These are phyloP conservation scores for Vespertilio murinus DNA, from an alignment of 2,797 vertebrate genomes.

Conservation along the genomic window DNA sequence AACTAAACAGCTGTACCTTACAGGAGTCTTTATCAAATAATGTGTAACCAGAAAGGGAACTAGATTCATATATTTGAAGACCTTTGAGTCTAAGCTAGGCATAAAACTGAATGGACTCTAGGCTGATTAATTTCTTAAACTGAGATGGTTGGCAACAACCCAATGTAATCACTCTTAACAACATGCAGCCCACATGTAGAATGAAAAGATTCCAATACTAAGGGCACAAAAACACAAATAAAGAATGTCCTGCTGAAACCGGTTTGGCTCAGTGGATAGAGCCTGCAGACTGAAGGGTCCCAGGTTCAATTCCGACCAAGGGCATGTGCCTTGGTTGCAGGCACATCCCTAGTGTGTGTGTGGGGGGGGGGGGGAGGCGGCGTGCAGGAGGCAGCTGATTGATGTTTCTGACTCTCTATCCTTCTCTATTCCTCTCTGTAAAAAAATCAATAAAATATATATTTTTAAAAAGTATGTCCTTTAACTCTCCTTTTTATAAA, in stretches of 20 bases:
- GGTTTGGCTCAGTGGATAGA: no score
- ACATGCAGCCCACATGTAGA: neutral
- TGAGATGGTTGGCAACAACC: neutral
- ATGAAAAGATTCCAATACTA: neutral
- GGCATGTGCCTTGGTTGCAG: no score
- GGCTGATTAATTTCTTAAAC: neutral
- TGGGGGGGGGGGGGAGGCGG: no score
- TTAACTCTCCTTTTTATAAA: neutral
- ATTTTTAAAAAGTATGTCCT: neutral
- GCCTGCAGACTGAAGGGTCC: no score
- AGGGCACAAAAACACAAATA: no score
- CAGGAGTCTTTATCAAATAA: neutral
- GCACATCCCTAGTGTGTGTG: no score
- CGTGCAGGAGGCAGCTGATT: no score
- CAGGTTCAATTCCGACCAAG: no score
- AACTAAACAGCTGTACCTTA: neutral
- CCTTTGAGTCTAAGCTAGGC: neutral
- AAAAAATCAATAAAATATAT: no score
- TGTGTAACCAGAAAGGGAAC: neutral
- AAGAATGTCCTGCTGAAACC: no score
- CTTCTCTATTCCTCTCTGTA: no score
- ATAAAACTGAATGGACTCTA: neutral
- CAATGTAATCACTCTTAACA: neutral
- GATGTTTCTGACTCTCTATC: no score
- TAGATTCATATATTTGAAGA: neutral